Percentiles rank a stretch among this genome's conserved stretches.
These are phyloP conservation scores for Cardiocondyla obscurior DNA, from an alignment of 1,140 invertebrate genomes.

Conservation along the genomic window DNA sequence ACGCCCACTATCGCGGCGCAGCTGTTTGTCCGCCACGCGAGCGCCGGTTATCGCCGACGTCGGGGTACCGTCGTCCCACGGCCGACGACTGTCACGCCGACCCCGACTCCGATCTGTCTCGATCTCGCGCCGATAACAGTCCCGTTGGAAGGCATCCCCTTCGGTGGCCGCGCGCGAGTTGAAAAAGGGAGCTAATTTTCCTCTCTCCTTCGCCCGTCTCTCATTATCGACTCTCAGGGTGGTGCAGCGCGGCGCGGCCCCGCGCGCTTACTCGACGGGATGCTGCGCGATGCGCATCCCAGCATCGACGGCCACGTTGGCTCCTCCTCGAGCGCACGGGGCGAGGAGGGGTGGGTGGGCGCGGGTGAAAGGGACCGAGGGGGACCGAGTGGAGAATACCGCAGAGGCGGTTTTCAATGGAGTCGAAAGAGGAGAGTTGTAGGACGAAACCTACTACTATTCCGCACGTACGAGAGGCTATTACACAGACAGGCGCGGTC, in stretches of 20 bases:
- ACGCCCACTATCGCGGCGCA: slow-evolving; percentile 28
- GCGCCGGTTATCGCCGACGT: slow-evolving; percentile 40
- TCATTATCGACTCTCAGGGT: slow-evolving; percentile 68
- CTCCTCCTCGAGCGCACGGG: background rate
- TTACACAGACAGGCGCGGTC: slow-evolving; percentile 10
- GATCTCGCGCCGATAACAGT: slow-evolving; percentile 47
- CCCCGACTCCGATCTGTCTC: slow-evolving; percentile 43
- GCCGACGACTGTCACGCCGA: slow-evolving; percentile 33
- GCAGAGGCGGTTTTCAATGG: slow-evolving; percentile 65
- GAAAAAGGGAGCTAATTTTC: slow-evolving; percentile 37
- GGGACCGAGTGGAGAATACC: slow-evolving; percentile 44
- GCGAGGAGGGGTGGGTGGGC: background rate
- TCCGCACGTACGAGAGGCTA: slow-evolving; percentile 24
- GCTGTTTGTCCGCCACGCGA: slow-evolving; percentile 30
- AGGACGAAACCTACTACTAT: slow-evolving; percentile 45
- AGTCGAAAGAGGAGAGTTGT: slow-evolving; percentile 52
- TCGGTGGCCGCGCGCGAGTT: too few relatives aligned
- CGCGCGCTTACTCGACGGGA: background rate
- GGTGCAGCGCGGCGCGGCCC: slow-evolving; percentile 36
- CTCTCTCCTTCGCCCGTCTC: slow-evolving; percentile 23
- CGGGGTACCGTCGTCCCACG: slow-evolving; percentile 14
- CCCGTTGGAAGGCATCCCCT: too few relatives aligned
- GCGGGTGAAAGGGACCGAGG: background rate
- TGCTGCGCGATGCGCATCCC: slow-evolving; percentile 49
- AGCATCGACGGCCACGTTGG: slow-evolving; percentile 1